A percentile compares a stretch with the other conserved stretches of the same genome.
These are phyloP conservation scores for Leuctra nigra DNA, from an alignment of 2,888 invertebrate genomes.

Conservation along the genomic window DNA sequence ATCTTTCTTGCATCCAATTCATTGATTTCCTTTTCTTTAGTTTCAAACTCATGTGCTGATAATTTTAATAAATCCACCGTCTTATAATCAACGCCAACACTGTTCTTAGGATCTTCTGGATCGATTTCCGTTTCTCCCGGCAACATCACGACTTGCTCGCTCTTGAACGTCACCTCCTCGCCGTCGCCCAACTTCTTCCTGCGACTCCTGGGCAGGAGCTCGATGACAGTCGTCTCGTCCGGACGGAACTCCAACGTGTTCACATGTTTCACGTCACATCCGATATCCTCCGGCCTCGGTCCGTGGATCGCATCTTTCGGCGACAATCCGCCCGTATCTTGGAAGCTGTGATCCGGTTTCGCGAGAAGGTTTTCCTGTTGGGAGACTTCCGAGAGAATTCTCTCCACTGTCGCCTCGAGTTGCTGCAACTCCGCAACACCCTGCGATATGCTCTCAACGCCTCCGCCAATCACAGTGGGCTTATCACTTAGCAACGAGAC, in stretches of 20 bases:
- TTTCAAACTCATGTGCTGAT: no score
- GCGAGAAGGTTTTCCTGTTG: constrained; percentile 7
- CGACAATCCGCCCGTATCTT: neutral
- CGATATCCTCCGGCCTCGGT: neutral
- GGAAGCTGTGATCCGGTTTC: neutral
- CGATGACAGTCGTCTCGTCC: constrained; percentile 23
- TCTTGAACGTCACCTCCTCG: neutral
- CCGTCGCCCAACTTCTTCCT: neutral
- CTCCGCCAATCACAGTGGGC: neutral
- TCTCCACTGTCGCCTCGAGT: constrained; percentile 17
- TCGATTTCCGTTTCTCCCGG: no score
- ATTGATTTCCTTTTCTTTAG: no score
- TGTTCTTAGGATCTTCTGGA: no score
- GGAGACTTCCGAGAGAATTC: constrained; percentile 17
- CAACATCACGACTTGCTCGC: no score
- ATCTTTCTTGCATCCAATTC: no score
- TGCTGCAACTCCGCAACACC: constrained; percentile 14
- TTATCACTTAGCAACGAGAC: neutral
- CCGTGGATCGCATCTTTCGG: neutral
- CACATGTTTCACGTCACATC: neutral
- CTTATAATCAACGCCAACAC: no score
- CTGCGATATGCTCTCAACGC: neutral
- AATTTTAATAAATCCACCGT: no score
- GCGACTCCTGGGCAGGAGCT: constrained; percentile 18
- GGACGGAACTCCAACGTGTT: constrained; percentile 19